Base-by-base conservation (phyloP, 2,113 vertebrate species). In the Colossoma macropomum region DNA sequence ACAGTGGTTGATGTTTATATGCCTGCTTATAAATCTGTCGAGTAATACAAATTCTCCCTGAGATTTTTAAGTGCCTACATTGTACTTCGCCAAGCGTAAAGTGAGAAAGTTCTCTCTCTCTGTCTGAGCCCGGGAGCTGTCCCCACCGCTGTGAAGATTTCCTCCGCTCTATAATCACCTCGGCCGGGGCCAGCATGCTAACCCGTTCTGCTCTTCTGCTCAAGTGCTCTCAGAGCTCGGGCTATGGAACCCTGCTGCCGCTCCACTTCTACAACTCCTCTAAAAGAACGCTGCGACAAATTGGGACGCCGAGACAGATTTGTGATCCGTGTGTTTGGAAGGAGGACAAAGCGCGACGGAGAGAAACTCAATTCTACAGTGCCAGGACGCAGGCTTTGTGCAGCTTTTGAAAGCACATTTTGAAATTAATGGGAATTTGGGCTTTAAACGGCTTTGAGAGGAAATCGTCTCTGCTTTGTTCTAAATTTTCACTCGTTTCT, bases 351-450 rank as follows among this genome's bases (percentile, higher is more conserved):
- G 65, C 59, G 27, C 50, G 28, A 77, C 17, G 34, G 45, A 66
- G 41, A 74, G 72, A 32, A 21, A 52, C 79, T 74, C 32, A 69
- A 28, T 73, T 23, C 30, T 45, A 48, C 32, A 23, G 25, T 70
- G 86, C 85, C 73, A 75, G 71, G 66, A 75, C 50, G n/a, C 27
- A 21, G 38, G 79, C 78, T 79, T 82, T 85, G 83, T 41, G 59
- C 30, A 54, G 85, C 15, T 78, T 81, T 59, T 23, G 80, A 66
- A 77, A 72, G 60, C 52, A 69, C 52, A 56, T 82, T 78, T 38
- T 34, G 23, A 74, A 77, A 16, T 21, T 25, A 76, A 56, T 0
- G 30, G 34, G 32, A 74, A 48, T 60, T 80, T 85, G 63, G 34
- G 73, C 74, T 81, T 81, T 76, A 34, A 56, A 28, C n/a, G 63